A percentile compares a stretch with the other conserved stretches of the same genome.
Evolutionary conservation across 2,797 vertebrate genomes (phyloP).

Genomic region (Catharus ustulatus): DNA sequence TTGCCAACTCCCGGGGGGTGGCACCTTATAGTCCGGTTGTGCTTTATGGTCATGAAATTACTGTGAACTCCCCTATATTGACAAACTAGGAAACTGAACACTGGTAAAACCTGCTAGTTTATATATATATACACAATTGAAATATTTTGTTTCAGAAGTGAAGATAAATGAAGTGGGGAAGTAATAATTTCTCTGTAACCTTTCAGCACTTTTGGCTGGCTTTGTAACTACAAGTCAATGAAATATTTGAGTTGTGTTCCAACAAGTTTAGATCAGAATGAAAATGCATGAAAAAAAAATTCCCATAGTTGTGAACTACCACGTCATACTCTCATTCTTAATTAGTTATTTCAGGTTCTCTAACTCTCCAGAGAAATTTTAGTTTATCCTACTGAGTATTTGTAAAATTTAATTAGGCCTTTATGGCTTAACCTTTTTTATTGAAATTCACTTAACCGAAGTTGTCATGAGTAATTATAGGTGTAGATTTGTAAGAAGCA

Average conservation of each 20-base stretch:
- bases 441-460: conserved; percentile 24
- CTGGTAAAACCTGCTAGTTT: background rate
- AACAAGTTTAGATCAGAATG: background rate
- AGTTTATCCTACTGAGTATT: conserved; percentile 29
- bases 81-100: background rate
- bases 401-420: conserved; percentile 37
- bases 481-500: background rate
- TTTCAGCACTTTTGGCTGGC: background rate
- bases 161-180: background rate
- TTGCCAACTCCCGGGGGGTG: no score
- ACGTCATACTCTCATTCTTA: background rate
- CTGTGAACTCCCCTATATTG: no score
- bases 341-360: conserved; percentile 10
- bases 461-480: conserved; percentile 20
- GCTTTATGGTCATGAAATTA: no score
- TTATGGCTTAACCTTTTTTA: conserved; percentile 5
- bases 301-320: background rate
- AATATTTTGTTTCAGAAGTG: background rate
- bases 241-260: background rate
- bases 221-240: background rate
- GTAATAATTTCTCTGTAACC: background rate
- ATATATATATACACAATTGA: background rate
- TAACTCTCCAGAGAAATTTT: background rate
- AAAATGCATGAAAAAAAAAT: background rate
- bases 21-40: no score